Base-by-base conservation (phyloP, 1,140 invertebrate species). In the Anthonomus grandis region DNA sequence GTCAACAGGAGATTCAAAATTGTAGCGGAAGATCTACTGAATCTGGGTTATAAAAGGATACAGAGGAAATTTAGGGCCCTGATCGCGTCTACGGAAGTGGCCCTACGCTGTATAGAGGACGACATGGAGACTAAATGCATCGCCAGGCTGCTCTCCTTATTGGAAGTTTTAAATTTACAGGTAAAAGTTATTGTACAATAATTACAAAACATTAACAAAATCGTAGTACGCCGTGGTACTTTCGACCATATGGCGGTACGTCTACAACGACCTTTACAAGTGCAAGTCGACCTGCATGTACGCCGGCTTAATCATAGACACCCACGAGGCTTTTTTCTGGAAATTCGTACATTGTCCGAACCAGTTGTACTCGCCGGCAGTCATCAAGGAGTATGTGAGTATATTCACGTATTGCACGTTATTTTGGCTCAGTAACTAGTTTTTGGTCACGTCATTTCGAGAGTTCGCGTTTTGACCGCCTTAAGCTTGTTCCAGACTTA, bases 231-330 rank as follows among this genome's bases (percentile, higher is more conserved):
- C 46, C 21, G 36, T 68, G 12, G 48, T 68, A 4, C 50, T 61
- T 22, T 46, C 62, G 12, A 67, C 68, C 2, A 62, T 70, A 25
- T 70, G 68, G 68, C 57, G 68, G 25, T 67, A 70, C 48, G 55
- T 66, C 4, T 65, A 64, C 49, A 67, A 65, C 38, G 56, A 62
- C 12, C 64, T 62, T 48, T 67, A 68, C 50, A 58, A 47, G 34
- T 54, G 53, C 1, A 37, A 23, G 17, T 59, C 44, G 21, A 48
- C 47, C 9, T 64, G 68, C 42, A 67, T 70, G 67, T 70, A 69
- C 42, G 67, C 46, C 6, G 68, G 68, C 12, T 38, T 58, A 12
- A 57, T 70, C 13, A 49, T 70, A 12, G 68, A 70, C 46, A 48
- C 57, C 1, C 61, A 60, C 21, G 37, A 65, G 9, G 37, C 5